phyloP scores from a whole-genome alignment of 2,797 vertebrate genomes.

The Chloroceryle amazona region DNA sequence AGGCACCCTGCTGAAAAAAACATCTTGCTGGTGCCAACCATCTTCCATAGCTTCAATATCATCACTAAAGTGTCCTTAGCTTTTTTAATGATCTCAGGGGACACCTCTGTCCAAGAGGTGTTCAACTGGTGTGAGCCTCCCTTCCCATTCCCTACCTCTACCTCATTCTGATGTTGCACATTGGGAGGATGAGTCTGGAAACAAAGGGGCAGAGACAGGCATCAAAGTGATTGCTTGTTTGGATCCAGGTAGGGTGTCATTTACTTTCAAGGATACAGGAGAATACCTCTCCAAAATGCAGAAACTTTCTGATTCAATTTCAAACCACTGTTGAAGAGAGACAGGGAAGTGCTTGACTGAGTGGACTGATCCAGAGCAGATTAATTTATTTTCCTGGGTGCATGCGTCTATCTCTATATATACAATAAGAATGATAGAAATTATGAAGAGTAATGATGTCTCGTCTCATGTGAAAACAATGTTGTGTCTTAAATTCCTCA shows the following conservation, averaged over 20 bases:
- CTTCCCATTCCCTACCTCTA: neutral
- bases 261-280: neutral
- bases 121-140: neutral
- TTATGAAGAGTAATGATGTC: neutral
- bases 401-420: neutral
- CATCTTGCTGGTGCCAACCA: neutral
- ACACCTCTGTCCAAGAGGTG: fast-evolving
- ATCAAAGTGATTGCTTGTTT: fast-evolving
- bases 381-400: neutral
- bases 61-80: neutral
- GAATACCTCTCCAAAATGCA: neutral
- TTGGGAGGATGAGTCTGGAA: neutral
- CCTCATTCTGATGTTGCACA: neutral
- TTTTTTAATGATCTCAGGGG: neutral
- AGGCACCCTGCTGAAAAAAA: neutral
- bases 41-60: neutral
- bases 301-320: neutral
- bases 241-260: neutral
- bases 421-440: neutral
- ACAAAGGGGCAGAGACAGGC: neutral
- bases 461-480: neutral
- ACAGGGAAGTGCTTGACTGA: neutral
- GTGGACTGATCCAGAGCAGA: neutral
- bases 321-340: neutral
- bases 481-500: neutral